A percentile compares a stretch with the other conserved stretches of the same genome.
These are phyloP conservation scores for Campylomormyrus numenius DNA, from an alignment of 2,113 vertebrate genomes.

Conservation along the genomic window DNA sequence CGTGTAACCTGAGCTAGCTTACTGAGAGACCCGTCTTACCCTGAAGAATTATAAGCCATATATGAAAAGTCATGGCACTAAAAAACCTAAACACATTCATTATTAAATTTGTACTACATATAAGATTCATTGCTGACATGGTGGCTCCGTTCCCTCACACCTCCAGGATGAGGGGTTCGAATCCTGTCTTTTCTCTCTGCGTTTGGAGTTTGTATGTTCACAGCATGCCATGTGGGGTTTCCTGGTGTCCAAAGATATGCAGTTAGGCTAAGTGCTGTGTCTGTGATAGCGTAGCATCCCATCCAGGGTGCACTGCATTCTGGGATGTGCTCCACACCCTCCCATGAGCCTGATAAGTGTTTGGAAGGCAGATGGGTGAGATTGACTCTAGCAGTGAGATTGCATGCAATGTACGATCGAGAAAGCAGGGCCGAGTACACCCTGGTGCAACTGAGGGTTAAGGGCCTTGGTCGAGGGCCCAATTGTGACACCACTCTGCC, in stretches of 20 bases:
- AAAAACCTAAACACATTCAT: background rate
- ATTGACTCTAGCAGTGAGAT: background rate
- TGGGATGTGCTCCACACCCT: background rate
- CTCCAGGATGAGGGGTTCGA: background rate
- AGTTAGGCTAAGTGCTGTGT: background rate
- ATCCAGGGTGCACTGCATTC: background rate
- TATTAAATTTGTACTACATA: background rate
- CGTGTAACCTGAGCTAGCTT: background rate
- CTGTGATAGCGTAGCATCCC: background rate
- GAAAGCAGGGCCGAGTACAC: background rate
- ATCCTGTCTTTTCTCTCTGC: background rate
- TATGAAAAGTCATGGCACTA: background rate
- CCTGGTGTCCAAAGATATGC: background rate
- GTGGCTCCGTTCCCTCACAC: background rate
- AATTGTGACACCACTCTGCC: background rate
- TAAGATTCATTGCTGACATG: background rate
- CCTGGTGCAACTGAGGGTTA: background rate
- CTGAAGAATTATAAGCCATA: background rate
- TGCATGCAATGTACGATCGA: background rate
- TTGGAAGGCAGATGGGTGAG: background rate
- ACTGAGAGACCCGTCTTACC: background rate
- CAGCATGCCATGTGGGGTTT: background rate
- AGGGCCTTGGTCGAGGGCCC: background rate
- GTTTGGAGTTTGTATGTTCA: background rate
- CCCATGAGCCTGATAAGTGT: background rate